These are phyloP conservation scores for Acestrorhynchus altus DNA, from an alignment of 2,797 vertebrate species.

Conservation along the genomic window DNA sequence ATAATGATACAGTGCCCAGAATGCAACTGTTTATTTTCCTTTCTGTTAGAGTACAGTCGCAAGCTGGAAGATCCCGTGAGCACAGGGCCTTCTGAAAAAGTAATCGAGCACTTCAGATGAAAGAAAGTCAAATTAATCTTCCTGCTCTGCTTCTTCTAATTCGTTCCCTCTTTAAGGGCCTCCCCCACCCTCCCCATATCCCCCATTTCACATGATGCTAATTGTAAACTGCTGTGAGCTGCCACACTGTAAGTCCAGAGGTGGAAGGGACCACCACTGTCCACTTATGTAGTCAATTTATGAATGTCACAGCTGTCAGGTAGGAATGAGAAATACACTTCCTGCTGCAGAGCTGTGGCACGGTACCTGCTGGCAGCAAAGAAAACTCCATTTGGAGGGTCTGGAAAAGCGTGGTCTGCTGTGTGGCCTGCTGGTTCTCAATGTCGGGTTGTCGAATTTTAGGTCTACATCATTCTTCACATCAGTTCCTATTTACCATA, in stretches of 20 bases:
- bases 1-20: slow-evolving; percentile 90
- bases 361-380: slow-evolving; percentile 69
- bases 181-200: background rate
- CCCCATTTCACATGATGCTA: slow-evolving; percentile 64
- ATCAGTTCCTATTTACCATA: background rate
- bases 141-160: slow-evolving; percentile 63
- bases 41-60: slow-evolving; percentile 82
- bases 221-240: slow-evolving; percentile 86
- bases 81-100: slow-evolving; percentile 74
- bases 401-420: background rate
- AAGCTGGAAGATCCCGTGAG: slow-evolving; percentile 85
- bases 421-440: background rate
- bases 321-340: slow-evolving; percentile 73
- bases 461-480: background rate
- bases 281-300: slow-evolving; percentile 82
- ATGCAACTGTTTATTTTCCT: slow-evolving; percentile 87
- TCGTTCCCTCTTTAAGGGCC: slow-evolving; percentile 14
- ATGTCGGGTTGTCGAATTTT: background rate
- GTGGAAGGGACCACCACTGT: slow-evolving; percentile 84
- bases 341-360: slow-evolving; percentile 66
- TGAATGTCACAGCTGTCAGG: slow-evolving; percentile 74
- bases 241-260: slow-evolving; percentile 81
- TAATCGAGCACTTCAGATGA: slow-evolving; percentile 86
- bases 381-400: background rate
- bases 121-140: slow-evolving; percentile 85